phyloP scores from a whole-genome alignment of 2,113 vertebrate genomes.

The Semicossyphus pulcher region DNA sequence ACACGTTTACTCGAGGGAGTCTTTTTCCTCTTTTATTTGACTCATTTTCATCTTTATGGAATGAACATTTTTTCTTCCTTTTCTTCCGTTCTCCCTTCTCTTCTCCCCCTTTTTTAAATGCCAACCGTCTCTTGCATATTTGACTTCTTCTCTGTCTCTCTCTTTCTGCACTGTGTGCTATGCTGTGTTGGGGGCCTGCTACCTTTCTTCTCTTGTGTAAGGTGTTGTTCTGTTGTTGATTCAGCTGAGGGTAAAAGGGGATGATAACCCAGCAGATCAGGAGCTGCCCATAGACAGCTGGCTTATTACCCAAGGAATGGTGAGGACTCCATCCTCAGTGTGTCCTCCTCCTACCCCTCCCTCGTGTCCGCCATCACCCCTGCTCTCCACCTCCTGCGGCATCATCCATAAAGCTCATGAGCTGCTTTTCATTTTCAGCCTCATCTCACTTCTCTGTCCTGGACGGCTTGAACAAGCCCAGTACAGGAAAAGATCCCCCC shows the following conservation, averaged over 20 bases:
- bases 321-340: conserved; percentile 90
- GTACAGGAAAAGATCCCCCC: neutral
- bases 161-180: conserved; percentile 77
- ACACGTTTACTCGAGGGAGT: conserved; percentile 4
- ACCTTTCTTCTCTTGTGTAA: conserved; percentile 83
- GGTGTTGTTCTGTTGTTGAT: conserved; percentile 88
- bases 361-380: conserved; percentile 32
- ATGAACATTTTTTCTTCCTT: conserved; percentile 40
- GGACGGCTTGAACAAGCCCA: conserved; percentile 21
- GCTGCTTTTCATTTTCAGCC: conserved; percentile 36
- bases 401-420: conserved; percentile 49
- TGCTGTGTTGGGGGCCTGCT: conserved; percentile 75
- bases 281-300: conserved; percentile 99
- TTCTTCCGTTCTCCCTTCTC: conserved; percentile 26
- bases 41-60: conserved; percentile 65
- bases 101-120: conserved; percentile 10
- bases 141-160: conserved; percentile 81
- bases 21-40: conserved; percentile 37
- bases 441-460: conserved; percentile 39
- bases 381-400: conserved; percentile 28
- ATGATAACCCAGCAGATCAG: conserved; percentile 91
- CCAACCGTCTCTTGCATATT: conserved; percentile 53
- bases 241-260: conserved; percentile 93
- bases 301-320: conserved; percentile 99
- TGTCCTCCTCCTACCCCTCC: conserved; percentile 66